Conservation (phyloP, 1,140 invertebrate genomes). For the Drosophila seguyi region DNA sequence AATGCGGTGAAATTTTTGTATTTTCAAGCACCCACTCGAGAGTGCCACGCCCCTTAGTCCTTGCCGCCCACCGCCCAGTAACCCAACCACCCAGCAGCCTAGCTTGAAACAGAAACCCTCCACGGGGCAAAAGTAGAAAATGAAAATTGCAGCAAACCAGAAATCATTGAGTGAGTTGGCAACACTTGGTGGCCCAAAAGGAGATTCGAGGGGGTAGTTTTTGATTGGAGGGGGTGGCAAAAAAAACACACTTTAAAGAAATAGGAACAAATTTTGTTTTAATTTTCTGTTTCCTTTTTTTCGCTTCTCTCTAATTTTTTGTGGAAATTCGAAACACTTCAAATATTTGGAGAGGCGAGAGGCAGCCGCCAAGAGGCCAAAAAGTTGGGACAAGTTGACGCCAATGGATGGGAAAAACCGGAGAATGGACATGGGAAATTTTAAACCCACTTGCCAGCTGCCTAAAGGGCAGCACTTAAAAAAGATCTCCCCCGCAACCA, state of each 20-base stretch:
- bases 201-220: conserved; percentile 26
- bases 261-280: conserved; percentile 20
- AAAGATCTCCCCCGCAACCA: conserved; percentile 8
- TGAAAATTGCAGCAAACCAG: conserved; percentile 46
- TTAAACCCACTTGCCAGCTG: conserved; percentile 78
- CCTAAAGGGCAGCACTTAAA: conserved; percentile 68
- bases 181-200: conserved; percentile 62
- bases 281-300: conserved; percentile 16
- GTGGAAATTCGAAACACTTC: conserved; percentile 77
- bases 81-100: neutral
- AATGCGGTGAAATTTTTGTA: conserved; percentile 79
- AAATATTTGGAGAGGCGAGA: conserved; percentile 73
- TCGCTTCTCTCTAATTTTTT: conserved; percentile 1
- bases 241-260: conserved; percentile 54
- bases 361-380: conserved; percentile 44
- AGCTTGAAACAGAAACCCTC: conserved; percentile 60
- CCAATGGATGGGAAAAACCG: conserved; percentile 35
- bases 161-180: conserved; percentile 79
- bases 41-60: conserved; percentile 68
- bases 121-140: conserved; percentile 37
- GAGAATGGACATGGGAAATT: conserved; percentile 69
- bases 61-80: conserved; percentile 20
- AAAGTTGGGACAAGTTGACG: conserved; percentile 73
- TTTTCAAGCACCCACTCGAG: conserved; percentile 75
- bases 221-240: neutral